A percentile compares a stretch with the other conserved stretches of the same genome.
Evolutionary conservation across 2,797 vertebrate species (phyloP).

Genomic region (Danionella dracula): DNA sequence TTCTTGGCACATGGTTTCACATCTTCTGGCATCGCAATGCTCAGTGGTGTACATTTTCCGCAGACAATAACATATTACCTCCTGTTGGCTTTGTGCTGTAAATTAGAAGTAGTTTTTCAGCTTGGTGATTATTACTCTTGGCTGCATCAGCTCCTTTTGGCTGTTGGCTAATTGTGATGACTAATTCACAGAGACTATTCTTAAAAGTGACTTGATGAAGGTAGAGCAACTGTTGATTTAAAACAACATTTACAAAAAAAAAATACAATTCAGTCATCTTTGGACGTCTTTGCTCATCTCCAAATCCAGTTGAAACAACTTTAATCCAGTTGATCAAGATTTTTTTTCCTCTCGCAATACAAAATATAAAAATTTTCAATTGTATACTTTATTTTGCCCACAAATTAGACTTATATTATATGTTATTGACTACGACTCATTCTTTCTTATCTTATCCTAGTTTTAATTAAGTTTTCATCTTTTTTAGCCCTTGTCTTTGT

Average conservation of each 20-base stretch:
- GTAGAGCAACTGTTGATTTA: constrained; percentile 11
- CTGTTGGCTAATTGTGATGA: constrained; percentile 22
- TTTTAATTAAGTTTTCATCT: too few species aligned
- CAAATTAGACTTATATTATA: too few species aligned
- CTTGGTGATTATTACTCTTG: constrained; percentile 19
- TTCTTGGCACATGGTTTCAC: constrained; percentile 35
- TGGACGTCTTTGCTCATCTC: too few species aligned
- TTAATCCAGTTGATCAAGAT: too few species aligned
- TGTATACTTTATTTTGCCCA: too few species aligned
- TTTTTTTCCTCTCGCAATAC: too few species aligned
- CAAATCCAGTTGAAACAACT: too few species aligned
- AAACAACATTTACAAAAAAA: not conserved
- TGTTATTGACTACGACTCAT: too few species aligned
- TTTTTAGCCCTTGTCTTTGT: too few species aligned
- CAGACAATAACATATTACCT: constrained; percentile 37
- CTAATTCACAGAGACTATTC: constrained; percentile 14
- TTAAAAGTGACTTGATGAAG: constrained; percentile 3
- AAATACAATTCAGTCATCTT: not conserved
- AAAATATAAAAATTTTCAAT: too few species aligned
- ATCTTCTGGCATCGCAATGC: constrained; percentile 26
- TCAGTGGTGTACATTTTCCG: constrained; percentile 17
- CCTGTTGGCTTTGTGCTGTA: constrained; percentile 13
- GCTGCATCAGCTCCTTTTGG: constrained; percentile 15
- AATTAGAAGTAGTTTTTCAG: constrained; percentile 24
- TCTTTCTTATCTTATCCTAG: too few species aligned